Conservation (phyloP, 1,140 invertebrate genomes). For the Drosophila pandora region DNA sequence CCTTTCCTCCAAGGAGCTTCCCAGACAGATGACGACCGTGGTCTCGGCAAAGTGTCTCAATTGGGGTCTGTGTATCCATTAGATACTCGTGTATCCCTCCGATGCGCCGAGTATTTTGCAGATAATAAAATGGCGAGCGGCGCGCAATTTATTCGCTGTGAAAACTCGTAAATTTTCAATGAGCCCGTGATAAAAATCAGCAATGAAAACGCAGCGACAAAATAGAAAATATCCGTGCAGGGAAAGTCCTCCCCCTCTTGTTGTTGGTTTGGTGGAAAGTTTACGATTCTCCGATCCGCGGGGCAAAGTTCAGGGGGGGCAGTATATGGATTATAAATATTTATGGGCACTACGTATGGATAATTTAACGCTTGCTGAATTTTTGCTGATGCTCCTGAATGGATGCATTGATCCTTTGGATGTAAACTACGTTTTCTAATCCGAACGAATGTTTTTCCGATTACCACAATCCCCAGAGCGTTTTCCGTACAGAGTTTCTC, state of each 20-base stretch:
- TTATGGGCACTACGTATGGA: constrained; percentile 12
- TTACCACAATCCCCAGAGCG: not conserved
- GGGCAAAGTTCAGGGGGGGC: not conserved
- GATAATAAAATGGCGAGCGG: constrained; percentile 68
- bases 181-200: constrained; percentile 60
- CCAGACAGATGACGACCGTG: constrained; percentile 26
- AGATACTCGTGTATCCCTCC: constrained; percentile 11
- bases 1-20: constrained; percentile 4
- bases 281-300: constrained; percentile 25
- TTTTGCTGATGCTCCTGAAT: not conserved
- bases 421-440: not conserved
- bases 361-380: constrained; percentile 36
- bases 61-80: constrained; percentile 53
- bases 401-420: not conserved
- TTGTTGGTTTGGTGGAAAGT: constrained; percentile 12
- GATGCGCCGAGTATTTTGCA: constrained; percentile 61
- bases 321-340: constrained; percentile 42
- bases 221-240: constrained; percentile 38
- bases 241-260: constrained; percentile 5
- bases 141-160: constrained; percentile 53
- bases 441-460: not conserved
- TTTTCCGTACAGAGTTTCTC: constrained; percentile 6
- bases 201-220: constrained; percentile 38
- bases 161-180: constrained; percentile 69
- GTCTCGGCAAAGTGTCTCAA: constrained; percentile 60